Evolutionary conservation across 2,113 vertebrate species (phyloP), one percentile per base, ranked within the genome.

Genomic region (Phrynocephalus versicolor): DNA sequence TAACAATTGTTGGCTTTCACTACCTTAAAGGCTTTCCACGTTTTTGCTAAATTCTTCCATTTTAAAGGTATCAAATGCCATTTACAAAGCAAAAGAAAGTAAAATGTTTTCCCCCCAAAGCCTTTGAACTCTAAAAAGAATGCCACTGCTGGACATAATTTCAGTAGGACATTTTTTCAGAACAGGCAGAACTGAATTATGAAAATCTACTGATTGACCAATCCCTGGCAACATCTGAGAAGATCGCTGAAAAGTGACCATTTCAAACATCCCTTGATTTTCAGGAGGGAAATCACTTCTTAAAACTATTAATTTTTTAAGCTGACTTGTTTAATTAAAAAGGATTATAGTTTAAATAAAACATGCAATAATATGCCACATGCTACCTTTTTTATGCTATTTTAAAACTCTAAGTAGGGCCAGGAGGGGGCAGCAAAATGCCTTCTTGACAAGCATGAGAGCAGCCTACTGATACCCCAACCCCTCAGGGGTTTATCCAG

Each of bases 381-480:
- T 37, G 23, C 57, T 19, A 51, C 45, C 45, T 51, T 51, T 41
- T 55, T 16, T 6, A 14, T n/a, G 6, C 19, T 35, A 37, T 51
- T 80, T 64, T 45, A 73, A 51, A 87, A 41, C 39, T 33, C 13
- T 2, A 0, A 8, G 13, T 25, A 41, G 30, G 25, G 86, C 93
- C 95, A 94, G 94, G 83, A 95, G 94, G 90, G 92, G 95, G 95
- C 92, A 93, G 93, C 92, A 90, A 89, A 62, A 37, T 57, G 76
- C 14, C 45, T 45, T 27, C 37, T 7, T 30, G 21, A 30, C 33
- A 33, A 5, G 74, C 27, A 23, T 45, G 58, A 51, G 30, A 73
- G 16, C n/a, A 65, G 16, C 6, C 3, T 19, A 51, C 69, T 19
- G 30, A 72, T 72, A 58, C 35, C 30, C 39, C 33, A 25, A n/a